A percentile compares a stretch with the other conserved stretches of the same genome.
These are phyloP conservation scores for Lagria hirta DNA, from an alignment of 2,888 invertebrate species.

Conservation along the genomic window DNA sequence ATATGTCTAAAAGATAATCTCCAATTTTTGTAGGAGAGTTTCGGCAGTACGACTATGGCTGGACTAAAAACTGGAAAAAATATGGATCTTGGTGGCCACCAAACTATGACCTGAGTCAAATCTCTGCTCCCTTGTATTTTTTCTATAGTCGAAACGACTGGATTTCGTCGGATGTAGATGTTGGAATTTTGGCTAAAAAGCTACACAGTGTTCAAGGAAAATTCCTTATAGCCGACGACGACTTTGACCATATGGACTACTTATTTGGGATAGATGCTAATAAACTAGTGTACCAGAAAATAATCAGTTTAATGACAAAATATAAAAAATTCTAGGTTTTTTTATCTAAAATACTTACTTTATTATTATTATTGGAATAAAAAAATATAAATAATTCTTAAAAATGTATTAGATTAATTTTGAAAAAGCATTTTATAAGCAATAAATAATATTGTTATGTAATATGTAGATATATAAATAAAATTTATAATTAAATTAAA, in stretches of 20 bases:
- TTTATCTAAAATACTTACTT: too few species aligned
- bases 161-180: conserved; percentile 49
- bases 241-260: conserved; percentile 49
- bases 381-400: too few species aligned
- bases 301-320: conserved; percentile 36
- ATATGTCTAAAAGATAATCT: background rate
- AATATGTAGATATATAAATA: too few species aligned
- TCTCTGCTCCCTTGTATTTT: conserved; percentile 50
- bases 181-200: conserved; percentile 38
- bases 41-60: conserved; percentile 27
- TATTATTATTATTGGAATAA: too few species aligned
- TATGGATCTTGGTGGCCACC: conserved; percentile 8
- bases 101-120: conserved; percentile 15
- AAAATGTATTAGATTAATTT: too few species aligned
- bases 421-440: too few species aligned
- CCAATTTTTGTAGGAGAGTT: conserved; percentile 28
- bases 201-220: conserved; percentile 37
- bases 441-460: too few species aligned
- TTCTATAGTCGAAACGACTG: conserved; percentile 58
- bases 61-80: conserved; percentile 6
- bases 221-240: conserved; percentile 39
- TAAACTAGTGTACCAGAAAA: conserved; percentile 41
- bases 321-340: too few species aligned
- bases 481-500: too few species aligned
- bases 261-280: conserved; percentile 45